Evolutionary conservation across 2,888 invertebrate species (phyloP).

Genomic region (Lasioglossum zephyrum): DNA sequence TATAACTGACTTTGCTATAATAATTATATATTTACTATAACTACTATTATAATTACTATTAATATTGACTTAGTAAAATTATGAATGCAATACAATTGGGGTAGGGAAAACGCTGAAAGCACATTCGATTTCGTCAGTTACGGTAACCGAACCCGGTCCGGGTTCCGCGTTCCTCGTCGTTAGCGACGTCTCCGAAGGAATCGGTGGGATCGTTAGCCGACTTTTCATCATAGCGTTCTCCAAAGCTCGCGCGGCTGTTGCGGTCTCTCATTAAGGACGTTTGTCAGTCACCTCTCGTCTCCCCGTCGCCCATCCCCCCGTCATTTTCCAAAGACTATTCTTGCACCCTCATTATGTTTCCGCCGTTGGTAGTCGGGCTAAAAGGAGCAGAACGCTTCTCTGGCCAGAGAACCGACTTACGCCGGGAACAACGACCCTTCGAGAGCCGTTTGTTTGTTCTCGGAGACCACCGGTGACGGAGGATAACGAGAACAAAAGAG

Average conservation of each 20-base stretch:
- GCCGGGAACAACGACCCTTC: constrained; percentile 40
- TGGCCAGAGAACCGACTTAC: constrained; percentile 1
- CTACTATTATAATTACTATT: no score
- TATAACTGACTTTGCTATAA: no score
- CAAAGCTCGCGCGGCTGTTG: constrained; percentile 21
- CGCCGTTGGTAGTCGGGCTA: constrained; percentile 42
- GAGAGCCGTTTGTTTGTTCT: constrained; percentile 48
- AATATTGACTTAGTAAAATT: no score
- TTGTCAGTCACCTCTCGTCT: constrained; percentile 76
- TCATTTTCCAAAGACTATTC: constrained; percentile 77
- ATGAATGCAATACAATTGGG: no score
- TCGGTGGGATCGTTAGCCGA: constrained; percentile 59
- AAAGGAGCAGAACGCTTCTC: constrained; percentile 41
- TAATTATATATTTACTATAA: no score
- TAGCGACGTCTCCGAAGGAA: constrained; percentile 14
- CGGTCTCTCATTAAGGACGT: constrained; percentile 76
- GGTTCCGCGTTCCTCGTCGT: constrained; percentile 55
- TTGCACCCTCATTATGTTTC: constrained; percentile 71
- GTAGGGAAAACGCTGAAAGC: not conserved
- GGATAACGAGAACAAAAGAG: constrained; percentile 44
- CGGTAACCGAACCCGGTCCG: not conserved
- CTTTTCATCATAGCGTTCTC: constrained; percentile 49
- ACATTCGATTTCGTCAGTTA: not conserved
- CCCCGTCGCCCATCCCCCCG: constrained; percentile 22
- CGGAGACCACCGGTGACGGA: constrained; percentile 20